Evolutionary conservation across 1,140 invertebrate genomes (phyloP).

Genomic region (Brachionus angularis): DNA sequence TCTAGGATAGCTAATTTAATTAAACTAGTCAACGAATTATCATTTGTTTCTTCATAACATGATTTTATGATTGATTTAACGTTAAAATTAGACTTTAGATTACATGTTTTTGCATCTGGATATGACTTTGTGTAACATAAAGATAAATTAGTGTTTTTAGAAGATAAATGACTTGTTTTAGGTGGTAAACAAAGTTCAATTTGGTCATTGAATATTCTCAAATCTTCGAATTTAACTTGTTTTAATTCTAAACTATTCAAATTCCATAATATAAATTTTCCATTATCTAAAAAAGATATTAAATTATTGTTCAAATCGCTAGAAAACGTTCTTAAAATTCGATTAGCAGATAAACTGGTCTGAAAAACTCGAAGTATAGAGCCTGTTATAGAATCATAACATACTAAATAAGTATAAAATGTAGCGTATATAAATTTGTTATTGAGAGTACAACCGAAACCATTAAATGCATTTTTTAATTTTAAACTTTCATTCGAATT

Average conservation of each 20-base stretch:
- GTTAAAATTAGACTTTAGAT: conserved; percentile 1
- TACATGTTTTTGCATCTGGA: conserved; percentile 17
- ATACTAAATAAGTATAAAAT: conserved; percentile 15
- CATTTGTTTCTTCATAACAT: conserved; percentile 21
- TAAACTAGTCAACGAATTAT: conserved; percentile 14
- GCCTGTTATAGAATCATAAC: conserved; percentile 2
- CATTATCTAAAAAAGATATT: conserved; percentile 13
- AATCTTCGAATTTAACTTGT: neutral
- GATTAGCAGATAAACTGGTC: conserved; percentile 6
- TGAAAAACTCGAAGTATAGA: neutral
- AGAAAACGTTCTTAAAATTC: conserved; percentile 6
- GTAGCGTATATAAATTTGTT: neutral
- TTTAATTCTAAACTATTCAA: neutral
- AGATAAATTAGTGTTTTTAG: conserved; percentile 16
- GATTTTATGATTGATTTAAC: conserved; percentile 15
- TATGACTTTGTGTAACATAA: neutral
- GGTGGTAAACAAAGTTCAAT: neutral
- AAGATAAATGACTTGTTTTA: neutral
- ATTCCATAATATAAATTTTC: conserved; percentile 24
- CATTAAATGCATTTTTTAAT: conserved; percentile 15
- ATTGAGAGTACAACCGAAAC: conserved; percentile 7
- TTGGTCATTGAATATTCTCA: conserved; percentile 26
- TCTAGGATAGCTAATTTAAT: conserved; percentile 5
- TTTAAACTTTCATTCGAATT: neutral
- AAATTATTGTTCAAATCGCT: neutral